Evolutionary conservation across 2,797 vertebrate species (phyloP), one percentile per base, ranked within the genome.

Genomic region (Mus caroli): DNA sequence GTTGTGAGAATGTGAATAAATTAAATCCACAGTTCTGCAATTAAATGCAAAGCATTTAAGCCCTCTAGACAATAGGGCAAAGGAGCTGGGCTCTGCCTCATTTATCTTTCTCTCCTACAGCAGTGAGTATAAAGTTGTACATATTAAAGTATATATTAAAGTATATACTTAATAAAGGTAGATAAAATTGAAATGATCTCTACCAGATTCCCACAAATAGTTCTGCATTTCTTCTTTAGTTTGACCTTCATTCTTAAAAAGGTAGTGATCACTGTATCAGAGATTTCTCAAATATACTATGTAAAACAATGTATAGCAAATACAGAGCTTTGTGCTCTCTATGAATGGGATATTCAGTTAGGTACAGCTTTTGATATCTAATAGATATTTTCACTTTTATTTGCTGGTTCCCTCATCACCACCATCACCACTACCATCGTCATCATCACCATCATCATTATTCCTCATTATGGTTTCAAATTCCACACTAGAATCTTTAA

Each of bases 1-100:
- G 79, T n/a, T 79, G 20, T 83, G 83, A 97, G 75, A 87, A 69
- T 69, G 58, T n/a, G 75, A 85, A 58, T 96, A 96, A 94, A 94
- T 97, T 93, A 92, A 79, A 71, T 64, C 43, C 43, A 37, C 40
- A 75, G 40, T 91, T 76, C 28, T 83, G 0, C 93, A 93, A 88
- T 93, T 92, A 92, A 62, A 31, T 50, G 20, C 40, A 40, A 79
- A 52, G 34, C 37, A 90, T 69, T 94, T 37, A 85, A 79, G 62
- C 54, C 46, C 73, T 37, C 85, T 80, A 82, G 77, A 79, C 17
- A 22, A 46, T 31, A 84, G 78, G 78, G 92, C 46, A 26, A 11
- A 56, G 2, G 26, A 83, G 6, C 43, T 60, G 58, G 15, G 2
- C 43, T 52, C 24, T 14, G 28, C 75, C 60, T 90, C 73, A 76